These are phyloP conservation scores for Psilopsiagon aurifrons DNA, from an alignment of 2,113 vertebrate genomes.

Conservation along the genomic window DNA sequence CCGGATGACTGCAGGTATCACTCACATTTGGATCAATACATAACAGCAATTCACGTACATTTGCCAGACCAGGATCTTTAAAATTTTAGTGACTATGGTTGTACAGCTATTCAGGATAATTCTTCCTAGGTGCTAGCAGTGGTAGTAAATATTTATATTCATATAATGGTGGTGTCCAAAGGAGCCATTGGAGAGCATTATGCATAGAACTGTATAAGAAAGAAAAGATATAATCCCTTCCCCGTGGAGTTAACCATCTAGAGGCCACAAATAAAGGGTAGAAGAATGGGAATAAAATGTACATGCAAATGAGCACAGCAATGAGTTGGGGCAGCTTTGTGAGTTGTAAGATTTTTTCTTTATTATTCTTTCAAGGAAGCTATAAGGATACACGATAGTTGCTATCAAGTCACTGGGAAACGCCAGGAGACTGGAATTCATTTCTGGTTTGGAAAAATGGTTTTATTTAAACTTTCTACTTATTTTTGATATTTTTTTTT, in stretches of 20 bases:
- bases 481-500: background rate
- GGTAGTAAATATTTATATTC: slow-evolving; percentile 52
- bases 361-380: background rate
- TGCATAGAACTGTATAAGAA: background rate
- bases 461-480: background rate
- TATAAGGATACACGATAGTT: background rate
- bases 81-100: background rate
- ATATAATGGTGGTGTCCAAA: slow-evolving; percentile 18
- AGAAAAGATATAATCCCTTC: slow-evolving; percentile 42
- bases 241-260: slow-evolving; percentile 36
- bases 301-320: background rate
- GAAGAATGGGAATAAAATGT: slow-evolving; percentile 34
- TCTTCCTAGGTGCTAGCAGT: background rate
- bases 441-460: background rate
- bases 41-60: background rate
- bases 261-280: slow-evolving; percentile 10
- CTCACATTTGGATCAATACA: background rate
- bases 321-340: background rate
- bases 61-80: background rate
- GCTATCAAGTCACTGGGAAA: background rate
- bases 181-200: slow-evolving; percentile 1
- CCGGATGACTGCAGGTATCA: background rate
- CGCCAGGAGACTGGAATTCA: background rate
- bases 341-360: background rate
- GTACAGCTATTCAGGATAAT: background rate